Evolutionary conservation across 1,140 invertebrate species (phyloP).

Genomic region (Temnothorax curvispinosus): DNA sequence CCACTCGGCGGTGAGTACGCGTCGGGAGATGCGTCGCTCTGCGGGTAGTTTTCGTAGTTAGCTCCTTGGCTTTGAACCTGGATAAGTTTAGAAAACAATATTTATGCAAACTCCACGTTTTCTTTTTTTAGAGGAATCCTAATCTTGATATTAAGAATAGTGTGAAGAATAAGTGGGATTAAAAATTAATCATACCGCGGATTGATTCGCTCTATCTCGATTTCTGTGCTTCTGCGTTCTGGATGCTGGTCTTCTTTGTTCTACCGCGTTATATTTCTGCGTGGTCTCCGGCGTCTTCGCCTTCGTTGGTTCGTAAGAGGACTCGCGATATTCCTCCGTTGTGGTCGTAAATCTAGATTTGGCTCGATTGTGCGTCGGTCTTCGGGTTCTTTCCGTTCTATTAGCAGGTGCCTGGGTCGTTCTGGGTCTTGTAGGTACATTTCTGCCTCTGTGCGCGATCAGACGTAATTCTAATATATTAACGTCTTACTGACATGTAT

Average conservation of each 20-base stretch:
- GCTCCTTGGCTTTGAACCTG: constrained; percentile 67
- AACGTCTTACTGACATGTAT: background rate
- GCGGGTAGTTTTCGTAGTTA: constrained; percentile 61
- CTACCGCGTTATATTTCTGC: constrained; percentile 72
- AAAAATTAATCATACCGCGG: constrained; percentile 59
- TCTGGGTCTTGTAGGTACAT: constrained; percentile 71
- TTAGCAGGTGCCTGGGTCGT: constrained; percentile 71
- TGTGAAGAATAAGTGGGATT: background rate
- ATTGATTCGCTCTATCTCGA: constrained; percentile 64
- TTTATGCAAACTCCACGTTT: background rate
- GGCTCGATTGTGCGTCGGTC: constrained; percentile 80
- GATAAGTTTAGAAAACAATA: constrained; percentile 3
- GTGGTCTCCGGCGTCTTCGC: constrained; percentile 77
- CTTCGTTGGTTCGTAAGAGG: constrained; percentile 80
- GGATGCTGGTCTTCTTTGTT: constrained; percentile 71
- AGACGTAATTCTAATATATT: constrained; percentile 21
- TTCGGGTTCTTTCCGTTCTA: constrained; percentile 75
- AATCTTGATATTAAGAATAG: background rate
- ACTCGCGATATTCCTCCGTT: constrained; percentile 81
- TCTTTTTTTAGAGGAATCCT: background rate
- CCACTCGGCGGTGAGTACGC: background rate
- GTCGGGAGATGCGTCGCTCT: constrained; percentile 51
- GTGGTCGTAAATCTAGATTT: constrained; percentile 79
- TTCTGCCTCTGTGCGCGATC: constrained; percentile 73
- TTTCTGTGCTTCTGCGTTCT: constrained; percentile 75